These are phyloP conservation scores for Dione juno DNA, from an alignment of 2,888 invertebrate genomes.

Conservation along the genomic window DNA sequence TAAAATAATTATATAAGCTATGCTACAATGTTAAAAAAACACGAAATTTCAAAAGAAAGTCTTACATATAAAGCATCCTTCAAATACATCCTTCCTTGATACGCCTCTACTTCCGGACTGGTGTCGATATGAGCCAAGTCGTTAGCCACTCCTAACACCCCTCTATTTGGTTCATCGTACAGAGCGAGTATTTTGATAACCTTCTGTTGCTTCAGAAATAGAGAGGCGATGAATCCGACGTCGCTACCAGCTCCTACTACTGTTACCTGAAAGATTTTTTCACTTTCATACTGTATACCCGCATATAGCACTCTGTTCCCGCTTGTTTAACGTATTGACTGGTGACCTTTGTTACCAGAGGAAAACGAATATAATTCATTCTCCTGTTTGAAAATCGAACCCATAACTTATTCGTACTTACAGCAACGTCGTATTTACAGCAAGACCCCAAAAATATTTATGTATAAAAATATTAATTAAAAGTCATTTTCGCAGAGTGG, in stretches of 20 bases:
- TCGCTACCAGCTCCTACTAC: constrained; percentile 74
- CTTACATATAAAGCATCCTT: constrained; percentile 62
- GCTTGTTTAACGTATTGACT: too few relatives aligned
- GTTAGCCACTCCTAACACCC: constrained; percentile 67
- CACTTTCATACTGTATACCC: too few relatives aligned
- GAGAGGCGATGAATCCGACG: constrained; percentile 65
- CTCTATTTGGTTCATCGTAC: constrained; percentile 62
- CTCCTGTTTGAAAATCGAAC: too few relatives aligned
- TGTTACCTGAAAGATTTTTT: constrained; percentile 59
- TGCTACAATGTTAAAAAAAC: background rate
- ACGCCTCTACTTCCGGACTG: constrained; percentile 66
- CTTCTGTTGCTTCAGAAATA: constrained; percentile 72
- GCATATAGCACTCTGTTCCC: too few relatives aligned
- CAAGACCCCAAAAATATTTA: too few relatives aligned
- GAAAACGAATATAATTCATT: too few relatives aligned
- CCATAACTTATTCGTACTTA: too few relatives aligned
- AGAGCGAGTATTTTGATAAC: constrained; percentile 63
- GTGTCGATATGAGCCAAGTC: constrained; percentile 77
- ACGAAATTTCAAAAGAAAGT: background rate
- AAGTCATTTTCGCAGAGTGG: too few relatives aligned
- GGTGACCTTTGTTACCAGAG: too few relatives aligned
- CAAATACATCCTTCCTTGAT: constrained; percentile 66
- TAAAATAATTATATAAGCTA: too few relatives aligned
- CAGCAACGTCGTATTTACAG: too few relatives aligned
- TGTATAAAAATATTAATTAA: too few relatives aligned